Evolutionary conservation across 2,113 vertebrate species (phyloP).

Genomic region (Chaetodon auriga): DNA sequence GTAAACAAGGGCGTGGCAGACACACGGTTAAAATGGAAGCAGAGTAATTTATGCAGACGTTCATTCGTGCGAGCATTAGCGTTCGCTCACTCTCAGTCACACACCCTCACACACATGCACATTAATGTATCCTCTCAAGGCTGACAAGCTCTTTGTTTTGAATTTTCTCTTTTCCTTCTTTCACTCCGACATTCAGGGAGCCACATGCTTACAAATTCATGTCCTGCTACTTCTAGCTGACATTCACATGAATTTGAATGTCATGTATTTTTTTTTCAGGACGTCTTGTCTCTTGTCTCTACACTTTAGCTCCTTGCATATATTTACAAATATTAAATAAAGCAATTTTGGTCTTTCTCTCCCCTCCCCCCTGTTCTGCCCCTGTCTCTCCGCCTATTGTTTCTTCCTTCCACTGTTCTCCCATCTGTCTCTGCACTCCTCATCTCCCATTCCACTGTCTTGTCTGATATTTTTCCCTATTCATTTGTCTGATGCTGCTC

Average conservation of each 20-base stretch:
- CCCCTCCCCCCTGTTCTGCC: constrained; percentile 47
- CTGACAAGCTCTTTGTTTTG: constrained; percentile 79
- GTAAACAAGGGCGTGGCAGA: constrained; percentile 62
- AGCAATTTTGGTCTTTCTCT: constrained; percentile 69
- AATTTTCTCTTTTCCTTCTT: constrained; percentile 70
- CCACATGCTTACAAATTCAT: constrained; percentile 76
- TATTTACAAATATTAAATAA: constrained; percentile 84
- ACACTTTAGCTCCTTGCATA: constrained; percentile 81
- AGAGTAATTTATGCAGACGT: constrained; percentile 69
- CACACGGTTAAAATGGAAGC: constrained; percentile 44
- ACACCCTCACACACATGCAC: constrained; percentile 68
- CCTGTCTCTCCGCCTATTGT: constrained; percentile 59
- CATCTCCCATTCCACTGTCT: constrained; percentile 47
- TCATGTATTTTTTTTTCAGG: constrained; percentile 72
- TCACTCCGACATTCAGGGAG: constrained; percentile 70
- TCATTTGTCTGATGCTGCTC: constrained; percentile 28
- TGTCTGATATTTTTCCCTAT: constrained; percentile 35
- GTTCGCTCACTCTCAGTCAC: constrained; percentile 59
- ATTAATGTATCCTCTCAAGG: constrained; percentile 72
- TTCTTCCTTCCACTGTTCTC: constrained; percentile 30
- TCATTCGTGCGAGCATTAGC: constrained; percentile 50
- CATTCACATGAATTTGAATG: constrained; percentile 83
- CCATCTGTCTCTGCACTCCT: constrained; percentile 36
- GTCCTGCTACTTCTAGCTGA: constrained; percentile 78
- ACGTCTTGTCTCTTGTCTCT: constrained; percentile 79